phyloP scores from a whole-genome alignment of 2,113 vertebrate genomes.

The Syngnathus scovelli region DNA sequence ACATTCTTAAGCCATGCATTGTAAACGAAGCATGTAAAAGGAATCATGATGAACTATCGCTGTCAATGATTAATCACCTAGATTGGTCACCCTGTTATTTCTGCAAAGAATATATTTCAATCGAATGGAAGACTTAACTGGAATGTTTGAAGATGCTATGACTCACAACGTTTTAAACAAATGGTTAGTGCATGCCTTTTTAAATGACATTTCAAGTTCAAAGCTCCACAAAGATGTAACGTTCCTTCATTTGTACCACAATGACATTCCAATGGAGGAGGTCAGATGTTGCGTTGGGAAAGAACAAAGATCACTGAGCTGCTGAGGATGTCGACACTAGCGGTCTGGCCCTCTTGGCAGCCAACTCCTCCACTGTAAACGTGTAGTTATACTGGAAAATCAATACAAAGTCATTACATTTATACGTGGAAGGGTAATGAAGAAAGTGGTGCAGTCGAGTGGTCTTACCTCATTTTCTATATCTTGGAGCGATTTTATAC shows the following conservation, averaged over 20 bases:
- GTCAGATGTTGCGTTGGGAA: background rate
- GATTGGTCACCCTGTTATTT: background rate
- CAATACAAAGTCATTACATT: slow-evolving; percentile 8
- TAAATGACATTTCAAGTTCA: background rate
- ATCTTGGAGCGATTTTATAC: slow-evolving; percentile 81
- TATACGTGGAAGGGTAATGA: background rate
- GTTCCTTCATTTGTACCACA: slow-evolving; percentile 22
- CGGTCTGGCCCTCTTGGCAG: slow-evolving; percentile 56
- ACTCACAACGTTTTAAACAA: slow-evolving; percentile 6
- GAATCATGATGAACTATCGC: background rate
- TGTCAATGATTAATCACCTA: background rate
- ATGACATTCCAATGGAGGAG: background rate
- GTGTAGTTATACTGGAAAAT: slow-evolving; percentile 68
- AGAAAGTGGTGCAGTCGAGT: background rate
- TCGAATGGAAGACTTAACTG: background rate
- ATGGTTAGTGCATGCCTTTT: background rate
- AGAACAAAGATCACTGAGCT: slow-evolving; percentile 32
- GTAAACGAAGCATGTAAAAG: background rate
- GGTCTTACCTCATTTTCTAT: slow-evolving; percentile 80
- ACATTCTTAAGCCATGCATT: background rate
- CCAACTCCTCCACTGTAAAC: slow-evolving; percentile 64
- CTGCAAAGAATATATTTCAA: background rate
- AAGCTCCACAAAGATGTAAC: background rate
- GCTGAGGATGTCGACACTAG: slow-evolving; percentile 18
- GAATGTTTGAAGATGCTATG: slow-evolving; percentile 1